Conservation (phyloP, 1,140 invertebrate genomes). For the Nylanderia fulva region DNA sequence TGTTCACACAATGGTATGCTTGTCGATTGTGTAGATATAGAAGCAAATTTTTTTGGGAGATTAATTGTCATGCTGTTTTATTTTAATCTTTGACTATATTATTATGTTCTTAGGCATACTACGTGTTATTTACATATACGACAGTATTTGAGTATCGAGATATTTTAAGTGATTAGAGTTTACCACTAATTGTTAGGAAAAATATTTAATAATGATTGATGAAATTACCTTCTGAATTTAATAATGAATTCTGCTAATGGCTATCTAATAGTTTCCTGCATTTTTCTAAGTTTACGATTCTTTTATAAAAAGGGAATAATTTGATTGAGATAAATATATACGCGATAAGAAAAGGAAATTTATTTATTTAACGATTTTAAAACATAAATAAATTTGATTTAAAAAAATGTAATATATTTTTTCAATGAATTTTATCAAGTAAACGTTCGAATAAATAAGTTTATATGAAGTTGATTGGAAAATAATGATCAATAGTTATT, state of each 20-base stretch:
- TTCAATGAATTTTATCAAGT: background rate
- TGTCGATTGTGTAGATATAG: background rate
- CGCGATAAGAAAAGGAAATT: background rate
- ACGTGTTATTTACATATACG: background rate
- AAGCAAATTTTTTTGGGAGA: background rate
- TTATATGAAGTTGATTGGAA: conserved; percentile 2
- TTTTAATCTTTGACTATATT: background rate
- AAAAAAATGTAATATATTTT: background rate
- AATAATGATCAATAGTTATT: conserved; percentile 8
- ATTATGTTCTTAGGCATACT: background rate
- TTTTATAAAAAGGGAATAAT: too few relatives aligned
- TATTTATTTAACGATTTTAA: background rate
- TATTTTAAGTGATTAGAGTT: background rate
- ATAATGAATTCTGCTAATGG: background rate
- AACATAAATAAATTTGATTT: background rate
- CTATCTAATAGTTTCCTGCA: background rate
- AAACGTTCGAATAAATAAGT: background rate
- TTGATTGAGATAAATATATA: background rate
- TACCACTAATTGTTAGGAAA: background rate
- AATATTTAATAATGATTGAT: too few relatives aligned
- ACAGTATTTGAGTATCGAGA: background rate
- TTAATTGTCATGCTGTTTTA: background rate
- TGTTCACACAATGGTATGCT: background rate
- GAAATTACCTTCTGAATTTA: too few relatives aligned
- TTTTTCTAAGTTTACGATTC: background rate